Percentiles rank a stretch among this genome's conserved stretches.
Conservation (phyloP, 2,888 invertebrate genomes). For the Drosophila villosipedis region DNA sequence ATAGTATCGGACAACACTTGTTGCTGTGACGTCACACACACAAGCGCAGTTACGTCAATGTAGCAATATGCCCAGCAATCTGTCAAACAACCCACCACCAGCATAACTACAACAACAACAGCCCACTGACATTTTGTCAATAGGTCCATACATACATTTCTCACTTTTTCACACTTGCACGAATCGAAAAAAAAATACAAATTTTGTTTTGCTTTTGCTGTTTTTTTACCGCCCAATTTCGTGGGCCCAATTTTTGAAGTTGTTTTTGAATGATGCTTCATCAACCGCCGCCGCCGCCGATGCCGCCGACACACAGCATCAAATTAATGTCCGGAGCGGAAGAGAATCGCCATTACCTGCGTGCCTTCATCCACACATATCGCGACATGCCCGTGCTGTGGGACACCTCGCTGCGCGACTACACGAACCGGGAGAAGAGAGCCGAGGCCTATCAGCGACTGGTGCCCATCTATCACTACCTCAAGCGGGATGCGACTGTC, state of each 20-base stretch:
- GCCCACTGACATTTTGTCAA: slow-evolving; percentile 81
- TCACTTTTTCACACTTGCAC: slow-evolving; percentile 51
- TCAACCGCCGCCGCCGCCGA: slow-evolving; percentile 56
- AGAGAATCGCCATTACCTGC: slow-evolving; percentile 81
- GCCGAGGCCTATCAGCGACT: slow-evolving; percentile 81
- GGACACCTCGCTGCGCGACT: slow-evolving; percentile 83
- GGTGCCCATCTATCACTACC: slow-evolving; percentile 79
- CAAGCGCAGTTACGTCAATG: slow-evolving; percentile 75
- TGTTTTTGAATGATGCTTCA: slow-evolving; percentile 67
- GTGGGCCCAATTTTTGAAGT: slow-evolving; percentile 34
- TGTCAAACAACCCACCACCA: slow-evolving; percentile 75
- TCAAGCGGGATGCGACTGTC: slow-evolving; percentile 83
- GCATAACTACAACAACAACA: slow-evolving; percentile 56
- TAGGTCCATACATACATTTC: slow-evolving; percentile 64
- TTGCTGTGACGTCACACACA: slow-evolving; percentile 71
- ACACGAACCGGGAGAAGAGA: slow-evolving; percentile 83
- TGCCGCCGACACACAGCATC: slow-evolving; percentile 55
- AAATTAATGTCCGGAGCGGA: slow-evolving; percentile 81
- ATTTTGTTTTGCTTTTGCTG: background rate
- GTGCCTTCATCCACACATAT: slow-evolving; percentile 82
- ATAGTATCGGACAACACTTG: slow-evolving; percentile 57
- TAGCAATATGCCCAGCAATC: slow-evolving; percentile 82
- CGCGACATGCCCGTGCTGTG: slow-evolving; percentile 82
- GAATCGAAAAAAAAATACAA: slow-evolving; percentile 10
- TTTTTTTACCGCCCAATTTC: slow-evolving; percentile 37